phyloP scores from a whole-genome alignment of 2,113 vertebrate genomes.

The Megaceryle maxima region DNA sequence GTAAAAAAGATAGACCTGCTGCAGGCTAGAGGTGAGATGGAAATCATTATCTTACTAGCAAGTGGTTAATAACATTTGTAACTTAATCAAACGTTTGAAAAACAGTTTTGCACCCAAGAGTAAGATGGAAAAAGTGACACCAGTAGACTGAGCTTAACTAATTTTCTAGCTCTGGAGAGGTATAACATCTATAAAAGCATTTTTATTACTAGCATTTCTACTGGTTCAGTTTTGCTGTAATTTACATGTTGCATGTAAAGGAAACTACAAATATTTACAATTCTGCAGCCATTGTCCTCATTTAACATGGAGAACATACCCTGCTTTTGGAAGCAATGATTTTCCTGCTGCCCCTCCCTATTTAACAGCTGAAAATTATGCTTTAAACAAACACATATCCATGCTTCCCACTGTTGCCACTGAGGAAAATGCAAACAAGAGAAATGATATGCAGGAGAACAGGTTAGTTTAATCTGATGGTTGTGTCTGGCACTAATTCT shows the following conservation, averaged over 20 bases:
- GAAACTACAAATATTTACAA: not conserved
- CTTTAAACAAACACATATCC: not conserved
- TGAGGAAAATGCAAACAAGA: not conserved
- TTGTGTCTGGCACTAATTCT: not conserved
- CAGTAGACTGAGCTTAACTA: not conserved
- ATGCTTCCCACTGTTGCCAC: not conserved
- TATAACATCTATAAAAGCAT: not conserved
- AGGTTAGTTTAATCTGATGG: not conserved
- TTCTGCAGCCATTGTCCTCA: not conserved
- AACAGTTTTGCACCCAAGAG: not conserved
- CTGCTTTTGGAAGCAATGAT: not conserved
- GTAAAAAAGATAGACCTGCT: not conserved
- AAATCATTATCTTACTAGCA: not conserved
- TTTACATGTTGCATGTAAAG: not conserved
- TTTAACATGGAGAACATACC: not conserved
- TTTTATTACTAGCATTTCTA: not conserved
- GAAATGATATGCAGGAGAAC: not conserved
- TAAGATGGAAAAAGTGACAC: not conserved
- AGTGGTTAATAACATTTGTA: not conserved
- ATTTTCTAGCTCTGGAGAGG: not conserved
- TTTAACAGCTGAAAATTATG: not conserved
- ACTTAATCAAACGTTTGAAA: not conserved
- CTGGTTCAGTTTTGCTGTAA: not conserved
- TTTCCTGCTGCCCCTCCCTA: not conserved
- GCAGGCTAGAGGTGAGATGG: conserved; percentile 44